Evolutionary conservation across 1,140 invertebrate species (phyloP).

Genomic region (Drosophila lacertosa): DNA sequence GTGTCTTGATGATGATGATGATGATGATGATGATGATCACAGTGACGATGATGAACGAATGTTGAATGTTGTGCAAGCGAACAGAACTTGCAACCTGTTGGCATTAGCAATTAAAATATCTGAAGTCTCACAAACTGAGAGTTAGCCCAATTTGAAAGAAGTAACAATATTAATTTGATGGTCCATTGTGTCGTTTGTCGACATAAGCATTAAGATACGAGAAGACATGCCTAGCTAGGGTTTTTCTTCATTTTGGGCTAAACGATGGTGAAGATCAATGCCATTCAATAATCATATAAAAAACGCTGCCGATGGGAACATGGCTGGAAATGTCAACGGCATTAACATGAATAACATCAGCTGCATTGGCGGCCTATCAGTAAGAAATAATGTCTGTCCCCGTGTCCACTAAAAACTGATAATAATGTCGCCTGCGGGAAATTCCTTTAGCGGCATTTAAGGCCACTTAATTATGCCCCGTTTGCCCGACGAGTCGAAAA

Average conservation of each 20-base stretch:
- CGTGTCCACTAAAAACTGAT: slow-evolving; percentile 60
- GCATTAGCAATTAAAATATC: slow-evolving; percentile 47
- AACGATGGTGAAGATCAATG: slow-evolving; percentile 29
- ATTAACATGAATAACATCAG: slow-evolving; percentile 20
- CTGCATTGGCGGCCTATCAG: slow-evolving; percentile 21
- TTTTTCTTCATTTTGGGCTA: slow-evolving; percentile 2
- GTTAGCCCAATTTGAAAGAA: slow-evolving; percentile 10
- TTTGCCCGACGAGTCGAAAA: slow-evolving; percentile 20
- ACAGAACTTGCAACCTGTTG: slow-evolving; percentile 43
- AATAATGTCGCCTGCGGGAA: slow-evolving; percentile 81
- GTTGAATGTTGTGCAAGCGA: slow-evolving; percentile 35
- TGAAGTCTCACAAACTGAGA: slow-evolving; percentile 15
- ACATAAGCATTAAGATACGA: slow-evolving; percentile 41
- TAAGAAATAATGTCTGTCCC: slow-evolving; percentile 26
- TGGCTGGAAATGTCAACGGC: slow-evolving; percentile 24
- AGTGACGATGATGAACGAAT: slow-evolving; percentile 53
- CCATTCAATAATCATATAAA: slow-evolving; percentile 41
- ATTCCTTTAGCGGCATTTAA: slow-evolving; percentile 81
- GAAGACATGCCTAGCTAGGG: background rate
- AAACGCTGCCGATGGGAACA: slow-evolving; percentile 25
- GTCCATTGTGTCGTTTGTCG: slow-evolving; percentile 42
- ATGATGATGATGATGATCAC: slow-evolving; percentile 37
- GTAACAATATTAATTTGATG: slow-evolving; percentile 34
- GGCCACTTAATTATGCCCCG: slow-evolving; percentile 79
- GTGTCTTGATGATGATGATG: slow-evolving; percentile 50